These are phyloP conservation scores for Limnephilus rhombicus DNA, from an alignment of 2,888 invertebrate genomes.

Conservation along the genomic window DNA sequence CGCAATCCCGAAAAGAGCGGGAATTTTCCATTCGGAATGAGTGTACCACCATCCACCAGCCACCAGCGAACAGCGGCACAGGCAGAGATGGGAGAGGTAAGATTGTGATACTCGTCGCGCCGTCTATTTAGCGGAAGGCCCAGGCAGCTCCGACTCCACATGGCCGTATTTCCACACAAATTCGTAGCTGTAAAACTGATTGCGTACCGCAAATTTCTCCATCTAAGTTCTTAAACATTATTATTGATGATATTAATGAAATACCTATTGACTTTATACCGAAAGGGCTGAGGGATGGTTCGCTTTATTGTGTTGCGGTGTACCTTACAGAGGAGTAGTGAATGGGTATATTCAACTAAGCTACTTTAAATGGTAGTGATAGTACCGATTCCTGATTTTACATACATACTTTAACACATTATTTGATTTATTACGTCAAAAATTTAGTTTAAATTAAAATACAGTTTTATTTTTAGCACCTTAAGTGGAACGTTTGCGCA, in stretches of 20 bases:
- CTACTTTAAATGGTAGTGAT: not conserved
- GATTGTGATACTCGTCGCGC: not conserved
- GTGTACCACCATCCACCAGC: constrained; percentile 13
- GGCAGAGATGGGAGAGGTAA: constrained; percentile 34
- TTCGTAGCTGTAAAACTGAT: constrained; percentile 37
- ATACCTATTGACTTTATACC: not conserved
- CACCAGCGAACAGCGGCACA: not conserved
- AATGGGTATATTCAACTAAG: not conserved
- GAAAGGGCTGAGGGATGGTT: not conserved
- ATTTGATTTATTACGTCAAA: too few relatives aligned
- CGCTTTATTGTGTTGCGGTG: not conserved
- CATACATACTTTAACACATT: too few relatives aligned
- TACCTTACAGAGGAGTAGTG: not conserved
- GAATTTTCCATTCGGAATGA: constrained; percentile 46
- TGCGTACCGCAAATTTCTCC: not conserved
- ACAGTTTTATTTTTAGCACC: too few relatives aligned
- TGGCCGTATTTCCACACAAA: constrained; percentile 8
- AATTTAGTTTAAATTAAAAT: too few relatives aligned
- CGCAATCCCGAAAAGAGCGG: constrained; percentile 30
- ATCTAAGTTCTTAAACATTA: constrained; percentile 10
- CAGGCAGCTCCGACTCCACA: not conserved
- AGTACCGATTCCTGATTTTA: too few relatives aligned
- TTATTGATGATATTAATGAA: not conserved
- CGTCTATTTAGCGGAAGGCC: constrained; percentile 29
- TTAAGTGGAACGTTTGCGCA: too few relatives aligned